Conservation (phyloP, 1,140 invertebrate species). For the Nasonia vitripennis region DNA sequence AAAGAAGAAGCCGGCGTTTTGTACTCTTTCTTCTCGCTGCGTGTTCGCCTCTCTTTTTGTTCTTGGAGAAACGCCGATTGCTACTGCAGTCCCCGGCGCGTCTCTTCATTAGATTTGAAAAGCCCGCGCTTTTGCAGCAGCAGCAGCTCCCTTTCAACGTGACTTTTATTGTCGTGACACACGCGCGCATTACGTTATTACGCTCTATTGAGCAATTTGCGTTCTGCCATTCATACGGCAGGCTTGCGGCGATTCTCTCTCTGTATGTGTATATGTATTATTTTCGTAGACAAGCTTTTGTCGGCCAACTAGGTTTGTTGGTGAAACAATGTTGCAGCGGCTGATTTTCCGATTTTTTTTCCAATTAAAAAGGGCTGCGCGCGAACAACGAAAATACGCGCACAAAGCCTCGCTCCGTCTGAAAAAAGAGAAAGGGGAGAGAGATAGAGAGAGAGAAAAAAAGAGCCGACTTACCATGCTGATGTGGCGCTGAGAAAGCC, state of each 20-base stretch:
- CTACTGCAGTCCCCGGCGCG: not conserved
- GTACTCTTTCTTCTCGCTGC: slow-evolving; percentile 2
- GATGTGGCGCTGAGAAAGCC: slow-evolving; percentile 73
- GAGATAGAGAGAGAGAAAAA: slow-evolving; percentile 40
- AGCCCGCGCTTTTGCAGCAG: slow-evolving; percentile 4
- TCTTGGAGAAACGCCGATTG: not conserved
- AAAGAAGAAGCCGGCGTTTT: not conserved
- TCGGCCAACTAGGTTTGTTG: not conserved
- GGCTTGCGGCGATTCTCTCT: not conserved
- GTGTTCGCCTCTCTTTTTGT: not conserved
- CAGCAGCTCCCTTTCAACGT: not conserved
- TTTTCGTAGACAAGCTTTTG: not conserved
- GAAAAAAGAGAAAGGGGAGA: slow-evolving; percentile 26
- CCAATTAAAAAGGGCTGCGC: too few relatives aligned
- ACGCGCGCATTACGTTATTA: slow-evolving; percentile 2
- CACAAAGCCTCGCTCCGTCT: not conserved
- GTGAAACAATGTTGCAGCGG: not conserved
- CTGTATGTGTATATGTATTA: not conserved
- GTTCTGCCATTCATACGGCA: not conserved
- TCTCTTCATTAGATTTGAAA: slow-evolving; percentile 28
- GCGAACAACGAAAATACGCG: not conserved
- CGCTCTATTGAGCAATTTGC: slow-evolving; percentile 13
- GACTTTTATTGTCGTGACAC: not conserved
- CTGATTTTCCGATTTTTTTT: not conserved
- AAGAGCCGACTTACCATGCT: slow-evolving; percentile 69